These are phyloP conservation scores for Drosophila algonquin DNA, from an alignment of 2,888 invertebrate genomes.

Conservation along the genomic window DNA sequence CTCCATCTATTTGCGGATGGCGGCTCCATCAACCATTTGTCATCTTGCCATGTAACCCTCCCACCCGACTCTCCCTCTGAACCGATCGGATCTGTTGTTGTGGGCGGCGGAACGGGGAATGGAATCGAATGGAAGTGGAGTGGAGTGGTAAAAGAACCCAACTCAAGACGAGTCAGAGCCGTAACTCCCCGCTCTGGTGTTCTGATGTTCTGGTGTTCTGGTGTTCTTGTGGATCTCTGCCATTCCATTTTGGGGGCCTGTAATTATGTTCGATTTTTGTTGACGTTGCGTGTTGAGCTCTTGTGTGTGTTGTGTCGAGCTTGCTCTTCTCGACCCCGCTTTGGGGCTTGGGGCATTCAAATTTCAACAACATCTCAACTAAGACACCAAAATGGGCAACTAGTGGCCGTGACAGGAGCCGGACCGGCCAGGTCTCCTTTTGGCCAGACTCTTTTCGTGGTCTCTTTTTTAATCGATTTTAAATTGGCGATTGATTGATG, in stretches of 20 bases:
- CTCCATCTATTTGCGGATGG: slow-evolving; percentile 20
- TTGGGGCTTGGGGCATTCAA: slow-evolving; percentile 49
- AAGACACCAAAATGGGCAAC: slow-evolving; percentile 31
- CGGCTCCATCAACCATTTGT: slow-evolving; percentile 53
- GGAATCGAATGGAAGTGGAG: slow-evolving; percentile 10
- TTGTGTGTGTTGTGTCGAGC: background rate
- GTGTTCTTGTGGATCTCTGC: too few relatives aligned
- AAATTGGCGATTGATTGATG: slow-evolving; percentile 71
- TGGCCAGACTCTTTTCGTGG: slow-evolving; percentile 20
- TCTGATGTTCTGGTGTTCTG: too few relatives aligned
- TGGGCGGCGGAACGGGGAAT: slow-evolving; percentile 49
- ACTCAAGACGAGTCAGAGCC: slow-evolving; percentile 17
- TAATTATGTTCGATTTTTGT: slow-evolving; percentile 40
- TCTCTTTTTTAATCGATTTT: slow-evolving; percentile 62
- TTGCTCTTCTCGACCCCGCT: slow-evolving; percentile 4
- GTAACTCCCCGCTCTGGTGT: background rate
- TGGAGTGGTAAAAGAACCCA: slow-evolving; percentile 5
- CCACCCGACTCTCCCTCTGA: background rate
- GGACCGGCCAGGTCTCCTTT: slow-evolving; percentile 17
- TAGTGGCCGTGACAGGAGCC: background rate
- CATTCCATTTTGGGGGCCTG: slow-evolving; percentile 22
- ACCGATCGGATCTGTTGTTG: slow-evolving; percentile 15
- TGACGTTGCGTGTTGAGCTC: slow-evolving; percentile 42
- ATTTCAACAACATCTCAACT: slow-evolving; percentile 68
- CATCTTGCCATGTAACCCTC: slow-evolving; percentile 44